Evolutionary conservation across 2,888 invertebrate species (phyloP), one percentile per base, ranked within the genome.

Genomic region (Drosophila imparisetae): DNA sequence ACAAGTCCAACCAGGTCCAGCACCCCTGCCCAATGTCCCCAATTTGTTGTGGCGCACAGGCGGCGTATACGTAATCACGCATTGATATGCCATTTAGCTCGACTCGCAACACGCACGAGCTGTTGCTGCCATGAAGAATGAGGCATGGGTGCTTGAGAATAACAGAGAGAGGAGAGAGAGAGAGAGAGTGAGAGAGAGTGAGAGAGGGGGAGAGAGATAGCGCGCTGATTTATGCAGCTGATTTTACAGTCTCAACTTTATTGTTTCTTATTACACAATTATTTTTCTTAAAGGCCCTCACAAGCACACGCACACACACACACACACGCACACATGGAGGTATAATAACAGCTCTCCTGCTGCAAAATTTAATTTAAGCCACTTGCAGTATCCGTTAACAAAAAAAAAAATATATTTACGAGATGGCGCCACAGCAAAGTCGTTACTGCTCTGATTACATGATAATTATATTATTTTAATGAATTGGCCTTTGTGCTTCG

Each of bases 21-120:
- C 15, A 18, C 50, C 18, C 30, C 40, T 30, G 52, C 29, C 42
- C 49, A 62, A 38, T 75, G 61, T 66, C 54, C 75, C 64, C 72
- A 78, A 77, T 78, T 78, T 80, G 78, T 79, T 86, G 75, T 70
- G 62, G 70, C 80, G 63, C 62, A 59, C 72, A 89, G 36, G 80
- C 80, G 72, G 81, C 90, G 86, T 90, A 83, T 90, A 89, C 90
- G 87, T 86, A 86, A 90, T 90, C 87, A 81, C 73, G 80, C 87
- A 90, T 86, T 86, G 90, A 90, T 90, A 86, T 89, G 80, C 81
- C 90, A 86, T 86, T 86, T 86, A 77, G 82, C 73, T 54, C 66
- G 66, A 67, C 49, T 32, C 27, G 48, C 54, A 49, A 29, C 76
- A 72, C 68, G 66, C 81, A 64, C 72, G 65, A 63, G 27, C 54